Evolutionary conservation across 2,888 invertebrate genomes (phyloP), one percentile per base, ranked within the genome.

Genomic region (Chymomyza amoena): DNA sequence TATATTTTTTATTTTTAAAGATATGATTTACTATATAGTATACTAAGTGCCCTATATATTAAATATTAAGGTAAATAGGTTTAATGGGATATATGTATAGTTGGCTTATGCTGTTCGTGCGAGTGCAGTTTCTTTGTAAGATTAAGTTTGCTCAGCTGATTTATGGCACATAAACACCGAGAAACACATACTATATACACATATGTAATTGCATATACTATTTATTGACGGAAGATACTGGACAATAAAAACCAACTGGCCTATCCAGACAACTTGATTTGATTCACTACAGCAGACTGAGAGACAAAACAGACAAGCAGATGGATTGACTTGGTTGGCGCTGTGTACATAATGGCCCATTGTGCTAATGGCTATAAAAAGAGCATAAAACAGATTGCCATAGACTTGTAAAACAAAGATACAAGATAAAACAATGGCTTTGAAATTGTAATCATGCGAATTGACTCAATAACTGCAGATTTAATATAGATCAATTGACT

Each of bases 141-240:
- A 45, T 70, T 36, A 32, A 52, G 10, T 69, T 73, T 63, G 25
- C 62, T 56, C 66, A 74, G 72, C 77, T 65, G 63, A 16, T 39
- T 61, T 39, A 20, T 36, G 16, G n/a, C 13, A 3, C 39, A 15
- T 18, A 56, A 59, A 52, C 66, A 67, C 66, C 61, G 52, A 62
- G 62, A 16, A 54, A 54, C 36, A 62, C 61, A 45, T 16, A 28
- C 4, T 9, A n/a, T 3, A 20, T 20, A 16, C 25, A 15, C 61
- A 18, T 25, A 62, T 25, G 66, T 52, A 62, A 62, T 54, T 9
- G 39, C 9, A 39, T 6, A 9, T 9, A 20, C 1, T 39, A 39
- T 39, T 13, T 13, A 39, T 39, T 39, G 13, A 4, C 1, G 13
- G 10, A 39, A 39, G 39, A 39, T 13, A 45, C 13, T 2, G 13